Conservation (phyloP, 2,113 vertebrate genomes). For the Hypocryptadius cinnamomeus region DNA sequence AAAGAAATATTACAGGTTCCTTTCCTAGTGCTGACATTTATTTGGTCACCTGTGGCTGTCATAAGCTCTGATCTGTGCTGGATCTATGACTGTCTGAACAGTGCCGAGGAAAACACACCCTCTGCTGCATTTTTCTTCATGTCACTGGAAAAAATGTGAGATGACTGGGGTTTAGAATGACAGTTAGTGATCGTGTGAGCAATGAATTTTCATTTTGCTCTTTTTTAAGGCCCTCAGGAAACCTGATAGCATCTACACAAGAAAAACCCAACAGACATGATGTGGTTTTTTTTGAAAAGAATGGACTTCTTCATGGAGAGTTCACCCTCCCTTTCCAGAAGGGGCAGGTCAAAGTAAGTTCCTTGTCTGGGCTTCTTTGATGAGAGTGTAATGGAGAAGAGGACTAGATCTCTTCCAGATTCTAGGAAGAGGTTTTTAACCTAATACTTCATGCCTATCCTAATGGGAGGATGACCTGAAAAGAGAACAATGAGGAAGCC, state of each 20-base stretch:
- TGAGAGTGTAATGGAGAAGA: background rate
- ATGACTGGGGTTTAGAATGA: background rate
- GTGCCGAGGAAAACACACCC: background rate
- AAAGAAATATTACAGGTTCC: background rate
- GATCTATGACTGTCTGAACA: background rate
- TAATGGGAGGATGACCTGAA: background rate
- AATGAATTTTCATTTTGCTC: background rate
- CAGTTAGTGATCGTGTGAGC: background rate
- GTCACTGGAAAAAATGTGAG: background rate
- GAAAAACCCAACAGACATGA: slow-evolving; percentile 88
- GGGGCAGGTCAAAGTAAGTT: slow-evolving; percentile 81
- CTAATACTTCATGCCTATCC: background rate
- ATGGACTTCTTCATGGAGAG: slow-evolving; percentile 92
- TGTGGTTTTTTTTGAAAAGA: slow-evolving; percentile 95
- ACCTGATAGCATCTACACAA: slow-evolving; percentile 85
- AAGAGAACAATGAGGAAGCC: background rate
- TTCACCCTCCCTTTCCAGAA: slow-evolving; percentile 85
- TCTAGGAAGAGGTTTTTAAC: background rate
- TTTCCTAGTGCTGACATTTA: background rate
- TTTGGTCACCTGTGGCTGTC: background rate
- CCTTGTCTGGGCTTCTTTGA: background rate
- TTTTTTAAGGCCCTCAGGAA: slow-evolving; percentile 85
- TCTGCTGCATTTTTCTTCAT: background rate
- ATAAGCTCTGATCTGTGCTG: background rate
- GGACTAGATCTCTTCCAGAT: background rate